Evolutionary conservation across 2,888 invertebrate species (phyloP).

Genomic region (Prionchulus punctatus): DNA sequence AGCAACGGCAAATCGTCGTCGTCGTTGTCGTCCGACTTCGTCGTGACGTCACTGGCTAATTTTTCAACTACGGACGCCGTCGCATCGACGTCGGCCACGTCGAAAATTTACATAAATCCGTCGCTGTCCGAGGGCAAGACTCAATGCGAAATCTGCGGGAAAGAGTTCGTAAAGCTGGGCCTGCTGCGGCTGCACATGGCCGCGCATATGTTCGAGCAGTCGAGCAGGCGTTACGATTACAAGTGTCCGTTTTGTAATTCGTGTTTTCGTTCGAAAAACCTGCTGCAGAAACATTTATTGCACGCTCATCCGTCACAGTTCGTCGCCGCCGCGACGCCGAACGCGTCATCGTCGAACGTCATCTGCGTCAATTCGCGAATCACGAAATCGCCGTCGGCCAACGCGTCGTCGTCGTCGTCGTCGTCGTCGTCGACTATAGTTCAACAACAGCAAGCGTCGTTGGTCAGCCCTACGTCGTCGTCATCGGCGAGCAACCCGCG

Average conservation of each 20-base stretch:
- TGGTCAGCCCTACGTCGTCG: neutral
- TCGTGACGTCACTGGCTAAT: no score
- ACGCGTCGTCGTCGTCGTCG: neutral
- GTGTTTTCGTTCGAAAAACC: constrained; percentile 24
- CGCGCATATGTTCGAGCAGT: constrained; percentile 82
- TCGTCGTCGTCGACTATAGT: neutral
- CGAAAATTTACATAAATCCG: no score
- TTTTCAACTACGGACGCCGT: no score
- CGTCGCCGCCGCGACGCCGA: no score
- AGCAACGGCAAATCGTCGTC: neutral
- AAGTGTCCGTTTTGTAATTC: constrained; percentile 31
- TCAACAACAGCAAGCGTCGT: neutral
- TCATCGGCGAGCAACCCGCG: constrained; percentile 51
- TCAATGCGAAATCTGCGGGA: constrained; percentile 66
- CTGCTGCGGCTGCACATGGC: constrained; percentile 79
- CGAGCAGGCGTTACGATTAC: constrained; percentile 38
- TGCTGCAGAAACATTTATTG: constrained; percentile 25
- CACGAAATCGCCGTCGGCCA: neutral
- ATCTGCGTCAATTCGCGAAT: no score
- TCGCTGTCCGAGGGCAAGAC: no score
- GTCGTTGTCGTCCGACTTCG: neutral
- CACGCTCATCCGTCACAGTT: constrained; percentile 11
- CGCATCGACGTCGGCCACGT: no score
- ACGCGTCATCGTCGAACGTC: no score
- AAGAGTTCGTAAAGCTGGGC: constrained; percentile 75